These are phyloP conservation scores for Scrobipalpa atriplicella DNA, from an alignment of 2,888 invertebrate genomes.

Conservation along the genomic window DNA sequence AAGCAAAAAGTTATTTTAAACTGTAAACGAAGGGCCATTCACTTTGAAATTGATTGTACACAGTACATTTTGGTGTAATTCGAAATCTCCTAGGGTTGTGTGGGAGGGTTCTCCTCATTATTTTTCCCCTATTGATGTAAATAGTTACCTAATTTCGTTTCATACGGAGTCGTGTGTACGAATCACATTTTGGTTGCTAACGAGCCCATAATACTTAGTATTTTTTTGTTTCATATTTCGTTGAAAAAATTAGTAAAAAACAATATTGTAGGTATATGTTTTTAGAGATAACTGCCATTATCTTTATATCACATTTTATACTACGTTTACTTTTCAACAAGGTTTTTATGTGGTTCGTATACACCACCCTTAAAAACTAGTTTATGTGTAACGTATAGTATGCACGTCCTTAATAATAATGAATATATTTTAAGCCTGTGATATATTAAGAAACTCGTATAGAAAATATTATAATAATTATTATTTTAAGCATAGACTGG, in stretches of 20 bases:
- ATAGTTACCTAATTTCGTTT: constrained; percentile 79
- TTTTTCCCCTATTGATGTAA: constrained; percentile 82
- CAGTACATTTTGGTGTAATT: constrained; percentile 67
- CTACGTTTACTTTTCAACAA: too few relatives aligned
- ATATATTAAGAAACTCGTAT: constrained; percentile 78
- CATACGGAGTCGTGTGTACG: constrained; percentile 18
- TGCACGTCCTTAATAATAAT: constrained; percentile 80
- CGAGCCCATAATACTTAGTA: too few relatives aligned
- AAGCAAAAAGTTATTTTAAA: too few relatives aligned
- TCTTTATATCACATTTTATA: too few relatives aligned
- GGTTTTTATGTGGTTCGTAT: background rate
- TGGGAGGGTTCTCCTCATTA: constrained; percentile 79
- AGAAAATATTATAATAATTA: constrained; percentile 59
- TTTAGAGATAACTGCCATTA: too few relatives aligned
- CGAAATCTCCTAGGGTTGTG: constrained; percentile 81
- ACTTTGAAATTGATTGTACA: constrained; percentile 37
- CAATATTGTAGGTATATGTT: too few relatives aligned
- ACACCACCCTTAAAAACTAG: constrained; percentile 42
- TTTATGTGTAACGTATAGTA: constrained; percentile 75
- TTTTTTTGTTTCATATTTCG: background rate
- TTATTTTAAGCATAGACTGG: constrained; percentile 61
- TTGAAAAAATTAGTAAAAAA: background rate
- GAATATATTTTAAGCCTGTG: constrained; percentile 81
- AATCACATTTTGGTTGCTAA: background rate
- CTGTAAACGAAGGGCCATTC: too few relatives aligned